Percentiles rank a stretch among this genome's conserved stretches.
Conservation (phyloP, 2,797 vertebrate species). For the Acropternis orthonyx region DNA sequence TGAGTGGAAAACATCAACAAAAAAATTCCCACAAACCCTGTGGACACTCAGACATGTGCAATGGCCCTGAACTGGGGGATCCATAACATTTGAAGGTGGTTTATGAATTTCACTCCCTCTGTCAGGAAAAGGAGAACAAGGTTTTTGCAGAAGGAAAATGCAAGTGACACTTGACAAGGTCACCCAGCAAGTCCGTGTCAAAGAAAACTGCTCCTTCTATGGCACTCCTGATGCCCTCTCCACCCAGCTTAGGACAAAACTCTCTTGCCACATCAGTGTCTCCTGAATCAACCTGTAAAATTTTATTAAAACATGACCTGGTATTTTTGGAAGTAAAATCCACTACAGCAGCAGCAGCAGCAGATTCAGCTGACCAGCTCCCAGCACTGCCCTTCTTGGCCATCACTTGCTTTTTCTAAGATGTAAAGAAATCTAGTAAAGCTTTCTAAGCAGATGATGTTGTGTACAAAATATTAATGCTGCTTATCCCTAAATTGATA, state of each 20-base stretch:
- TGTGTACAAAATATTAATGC: conserved; percentile 59
- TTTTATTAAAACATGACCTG: background rate
- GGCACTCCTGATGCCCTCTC: background rate
- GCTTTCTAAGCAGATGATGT: conserved; percentile 37
- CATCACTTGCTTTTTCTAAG: background rate
- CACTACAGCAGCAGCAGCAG: background rate
- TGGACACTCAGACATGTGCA: background rate
- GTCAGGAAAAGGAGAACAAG: too few relatives aligned
- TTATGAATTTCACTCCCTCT: accelerated
- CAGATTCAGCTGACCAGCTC: background rate
- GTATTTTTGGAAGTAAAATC: background rate
- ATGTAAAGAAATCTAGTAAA: background rate
- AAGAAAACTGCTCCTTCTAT: accelerated
- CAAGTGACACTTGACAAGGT: background rate
- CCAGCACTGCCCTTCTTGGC: background rate
- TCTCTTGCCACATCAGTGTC: background rate
- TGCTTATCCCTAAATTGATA: conserved; percentile 56
- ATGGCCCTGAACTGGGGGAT: background rate
- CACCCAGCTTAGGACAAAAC: background rate
- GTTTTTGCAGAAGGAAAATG: background rate
- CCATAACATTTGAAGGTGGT: background rate
- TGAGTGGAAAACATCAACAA: background rate
- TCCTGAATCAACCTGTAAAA: background rate
- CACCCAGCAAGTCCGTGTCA: background rate
- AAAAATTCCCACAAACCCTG: background rate